Percentiles rank a stretch among this genome's conserved stretches.
Evolutionary conservation across 2,113 vertebrate species (phyloP).

Genomic region (Mobula birostris): DNA sequence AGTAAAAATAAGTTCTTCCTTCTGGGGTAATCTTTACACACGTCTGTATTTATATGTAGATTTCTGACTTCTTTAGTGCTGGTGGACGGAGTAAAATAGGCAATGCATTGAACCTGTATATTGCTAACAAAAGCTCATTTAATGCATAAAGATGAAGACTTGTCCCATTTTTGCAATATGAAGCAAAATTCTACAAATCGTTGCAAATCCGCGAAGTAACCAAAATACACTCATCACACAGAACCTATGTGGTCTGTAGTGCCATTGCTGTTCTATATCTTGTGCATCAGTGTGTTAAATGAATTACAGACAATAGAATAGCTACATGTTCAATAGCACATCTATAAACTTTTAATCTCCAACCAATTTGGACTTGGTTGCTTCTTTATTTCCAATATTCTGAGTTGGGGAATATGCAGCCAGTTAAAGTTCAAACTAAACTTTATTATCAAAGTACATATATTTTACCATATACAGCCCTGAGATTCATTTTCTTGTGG

Average conservation of each 20-base stretch:
- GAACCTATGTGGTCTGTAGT: background rate
- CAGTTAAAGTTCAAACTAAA: too few relatives aligned
- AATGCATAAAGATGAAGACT: background rate
- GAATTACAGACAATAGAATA: background rate
- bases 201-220: background rate
- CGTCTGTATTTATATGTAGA: background rate
- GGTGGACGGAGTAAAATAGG: background rate
- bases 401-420: background rate
- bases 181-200: background rate
- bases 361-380: background rate
- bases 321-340: background rate
- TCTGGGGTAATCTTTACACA: background rate
- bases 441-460: too few relatives aligned
- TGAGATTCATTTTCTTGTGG: too few relatives aligned
- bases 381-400: background rate
- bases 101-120: background rate
- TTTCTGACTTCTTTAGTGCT: background rate
- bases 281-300: background rate
- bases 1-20: background rate
- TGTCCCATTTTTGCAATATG: background rate
- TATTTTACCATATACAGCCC: too few relatives aligned
- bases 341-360: background rate
- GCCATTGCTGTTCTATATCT: background rate
- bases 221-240: background rate
- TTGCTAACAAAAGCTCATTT: background rate